phyloP scores from a whole-genome alignment of 2,797 vertebrate genomes.

The Gobionotothen gibberifrons region DNA sequence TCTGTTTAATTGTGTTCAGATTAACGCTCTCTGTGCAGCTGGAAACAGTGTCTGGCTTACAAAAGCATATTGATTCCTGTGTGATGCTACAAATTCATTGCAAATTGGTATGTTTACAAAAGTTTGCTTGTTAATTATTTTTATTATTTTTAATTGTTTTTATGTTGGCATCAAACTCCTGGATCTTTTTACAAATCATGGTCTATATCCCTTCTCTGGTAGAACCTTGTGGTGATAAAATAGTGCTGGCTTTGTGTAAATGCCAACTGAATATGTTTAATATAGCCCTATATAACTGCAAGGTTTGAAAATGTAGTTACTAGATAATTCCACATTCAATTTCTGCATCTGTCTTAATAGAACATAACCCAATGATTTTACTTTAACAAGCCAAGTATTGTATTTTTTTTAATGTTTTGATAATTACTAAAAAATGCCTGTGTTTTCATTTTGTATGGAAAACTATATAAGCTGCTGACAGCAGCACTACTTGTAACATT shows the following conservation, averaged over 20 bases:
- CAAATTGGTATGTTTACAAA: constrained; percentile 70
- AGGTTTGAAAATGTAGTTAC: constrained; percentile 37
- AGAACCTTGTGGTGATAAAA: constrained; percentile 21
- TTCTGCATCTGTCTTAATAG: constrained; percentile 19
- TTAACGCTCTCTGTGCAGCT: constrained; percentile 30
- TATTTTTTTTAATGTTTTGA: constrained; percentile 52
- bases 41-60: constrained; percentile 22
- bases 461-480: constrained; percentile 38
- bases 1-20: constrained; percentile 26
- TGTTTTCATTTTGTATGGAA: constrained; percentile 60
- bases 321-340: constrained; percentile 33
- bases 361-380: constrained; percentile 42
- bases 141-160: constrained; percentile 20
- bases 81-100: constrained; percentile 41
- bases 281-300: constrained; percentile 14
- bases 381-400: constrained; percentile 58
- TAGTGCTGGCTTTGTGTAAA: constrained; percentile 27
- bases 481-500: constrained; percentile 33
- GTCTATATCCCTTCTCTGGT: constrained; percentile 27
- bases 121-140: constrained; percentile 18
- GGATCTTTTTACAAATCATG: constrained; percentile 34
- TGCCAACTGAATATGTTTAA: constrained; percentile 33
- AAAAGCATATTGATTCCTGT: constrained; percentile 23
- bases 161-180: constrained; percentile 27
- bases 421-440: constrained; percentile 44